Conservation (phyloP, 2,888 invertebrate genomes). For the Sericinus montela region DNA sequence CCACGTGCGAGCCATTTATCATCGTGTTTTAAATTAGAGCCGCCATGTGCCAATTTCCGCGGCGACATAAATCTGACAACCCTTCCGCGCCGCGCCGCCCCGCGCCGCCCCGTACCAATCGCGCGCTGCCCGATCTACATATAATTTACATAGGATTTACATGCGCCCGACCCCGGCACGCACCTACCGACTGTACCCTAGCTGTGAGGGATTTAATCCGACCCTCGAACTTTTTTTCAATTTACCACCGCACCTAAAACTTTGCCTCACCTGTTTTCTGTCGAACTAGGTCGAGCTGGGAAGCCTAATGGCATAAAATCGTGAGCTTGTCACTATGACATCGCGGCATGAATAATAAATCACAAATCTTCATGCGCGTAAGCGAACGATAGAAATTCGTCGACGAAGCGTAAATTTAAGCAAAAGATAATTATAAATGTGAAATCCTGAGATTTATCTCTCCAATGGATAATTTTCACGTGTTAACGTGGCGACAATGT, state of each 20-base stretch:
- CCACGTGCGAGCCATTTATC: conserved; percentile 46
- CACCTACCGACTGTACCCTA: neutral
- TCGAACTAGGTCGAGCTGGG: too few relatives aligned
- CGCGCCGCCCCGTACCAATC: conserved; percentile 32
- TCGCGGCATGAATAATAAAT: too few relatives aligned
- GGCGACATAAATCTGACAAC: conserved; percentile 40
- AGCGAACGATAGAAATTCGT: too few relatives aligned
- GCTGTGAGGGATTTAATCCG: neutral
- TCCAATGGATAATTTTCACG: neutral
- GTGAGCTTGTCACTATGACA: too few relatives aligned
- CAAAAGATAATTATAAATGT: too few relatives aligned
- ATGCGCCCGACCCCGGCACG: neutral
- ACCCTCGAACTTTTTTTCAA: neutral
- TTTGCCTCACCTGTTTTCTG: too few relatives aligned
- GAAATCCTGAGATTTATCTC: too few relatives aligned
- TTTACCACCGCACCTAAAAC: too few relatives aligned
- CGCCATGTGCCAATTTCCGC: conserved; percentile 47
- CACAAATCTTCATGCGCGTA: too few relatives aligned
- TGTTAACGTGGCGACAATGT: neutral
- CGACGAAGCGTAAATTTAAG: too few relatives aligned
- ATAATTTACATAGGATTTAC: conserved; percentile 47
- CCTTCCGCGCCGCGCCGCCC: conserved; percentile 29
- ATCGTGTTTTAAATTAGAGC: conserved; percentile 56
- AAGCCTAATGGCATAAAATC: too few relatives aligned
- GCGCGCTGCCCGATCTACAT: conserved; percentile 48